phyloP scores from a whole-genome alignment of 1,140 invertebrate species.

The Trichonephila inaurata region DNA sequence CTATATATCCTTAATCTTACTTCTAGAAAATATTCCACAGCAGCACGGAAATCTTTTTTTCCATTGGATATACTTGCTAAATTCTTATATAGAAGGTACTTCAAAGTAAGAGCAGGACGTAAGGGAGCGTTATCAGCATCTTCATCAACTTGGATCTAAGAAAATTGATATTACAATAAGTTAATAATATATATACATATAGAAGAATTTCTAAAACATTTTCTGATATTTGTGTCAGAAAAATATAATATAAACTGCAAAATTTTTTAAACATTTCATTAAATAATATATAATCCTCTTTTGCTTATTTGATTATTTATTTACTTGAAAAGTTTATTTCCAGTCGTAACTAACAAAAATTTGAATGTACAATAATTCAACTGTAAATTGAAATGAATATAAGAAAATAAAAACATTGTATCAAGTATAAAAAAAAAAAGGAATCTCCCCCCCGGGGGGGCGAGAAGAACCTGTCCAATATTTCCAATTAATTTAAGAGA shows the following conservation, averaged over 20 bases:
- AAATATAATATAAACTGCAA: neutral
- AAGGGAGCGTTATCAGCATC: constrained; percentile 76
- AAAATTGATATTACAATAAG: constrained; percentile 39
- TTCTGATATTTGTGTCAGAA: neutral
- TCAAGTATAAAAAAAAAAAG: no score
- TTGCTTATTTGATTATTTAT: no score
- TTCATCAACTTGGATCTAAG: constrained; percentile 79
- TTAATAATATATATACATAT: neutral
- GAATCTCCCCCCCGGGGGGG: no score
- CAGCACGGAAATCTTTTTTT: constrained; percentile 82
- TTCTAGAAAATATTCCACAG: constrained; percentile 84
- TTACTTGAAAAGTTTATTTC: no score
- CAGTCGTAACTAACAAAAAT: no score
- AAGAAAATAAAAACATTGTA: no score
- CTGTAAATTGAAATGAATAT: no score
- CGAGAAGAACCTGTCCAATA: no score
- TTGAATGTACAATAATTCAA: no score
- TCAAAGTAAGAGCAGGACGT: constrained; percentile 82
- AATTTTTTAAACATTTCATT: neutral
- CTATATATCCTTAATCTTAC: constrained; percentile 77
- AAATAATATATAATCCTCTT: no score
- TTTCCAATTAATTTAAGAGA: no score
- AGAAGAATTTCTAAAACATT: no score
- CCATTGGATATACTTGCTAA: constrained; percentile 84
- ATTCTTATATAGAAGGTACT: constrained; percentile 88